These are phyloP conservation scores for Cerceris rybyensis DNA, from an alignment of 2,888 invertebrate genomes.

Conservation along the genomic window DNA sequence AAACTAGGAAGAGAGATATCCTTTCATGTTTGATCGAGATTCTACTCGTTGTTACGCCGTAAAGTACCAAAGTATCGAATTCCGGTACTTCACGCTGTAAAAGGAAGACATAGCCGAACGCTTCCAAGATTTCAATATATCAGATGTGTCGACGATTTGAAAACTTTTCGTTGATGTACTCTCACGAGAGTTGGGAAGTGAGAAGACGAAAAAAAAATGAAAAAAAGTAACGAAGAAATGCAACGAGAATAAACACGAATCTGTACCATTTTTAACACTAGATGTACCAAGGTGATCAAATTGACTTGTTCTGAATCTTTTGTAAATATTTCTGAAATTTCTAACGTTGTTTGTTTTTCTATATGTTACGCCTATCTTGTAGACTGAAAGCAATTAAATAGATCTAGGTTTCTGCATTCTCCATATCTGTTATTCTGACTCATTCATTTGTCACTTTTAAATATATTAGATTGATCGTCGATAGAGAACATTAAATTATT, in stretches of 20 bases:
- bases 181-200: neutral
- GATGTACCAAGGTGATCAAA: too few relatives aligned
- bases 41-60: constrained; percentile 38
- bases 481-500: constrained; percentile 49
- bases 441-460: too few relatives aligned
- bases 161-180: constrained; percentile 27
- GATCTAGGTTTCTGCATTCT: too few relatives aligned
- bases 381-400: too few relatives aligned
- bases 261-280: constrained; percentile 73
- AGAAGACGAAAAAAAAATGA: constrained; percentile 1
- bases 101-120: constrained; percentile 42
- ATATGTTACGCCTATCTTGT: too few relatives aligned
- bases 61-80: constrained; percentile 58
- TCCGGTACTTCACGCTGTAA: constrained; percentile 49
- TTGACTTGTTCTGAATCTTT: too few relatives aligned
- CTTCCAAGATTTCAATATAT: constrained; percentile 48
- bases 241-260: constrained; percentile 58
- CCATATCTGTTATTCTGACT: too few relatives aligned
- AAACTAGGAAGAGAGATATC: constrained; percentile 36
- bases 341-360: too few relatives aligned
- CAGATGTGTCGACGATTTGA: constrained; percentile 32
- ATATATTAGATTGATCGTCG: too few relatives aligned
- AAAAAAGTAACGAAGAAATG: neutral
- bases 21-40: constrained; percentile 41
- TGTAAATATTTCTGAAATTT: too few relatives aligned